phyloP scores from a whole-genome alignment of 2,797 vertebrate genomes.

The Melanogrammus aeglefinus region DNA sequence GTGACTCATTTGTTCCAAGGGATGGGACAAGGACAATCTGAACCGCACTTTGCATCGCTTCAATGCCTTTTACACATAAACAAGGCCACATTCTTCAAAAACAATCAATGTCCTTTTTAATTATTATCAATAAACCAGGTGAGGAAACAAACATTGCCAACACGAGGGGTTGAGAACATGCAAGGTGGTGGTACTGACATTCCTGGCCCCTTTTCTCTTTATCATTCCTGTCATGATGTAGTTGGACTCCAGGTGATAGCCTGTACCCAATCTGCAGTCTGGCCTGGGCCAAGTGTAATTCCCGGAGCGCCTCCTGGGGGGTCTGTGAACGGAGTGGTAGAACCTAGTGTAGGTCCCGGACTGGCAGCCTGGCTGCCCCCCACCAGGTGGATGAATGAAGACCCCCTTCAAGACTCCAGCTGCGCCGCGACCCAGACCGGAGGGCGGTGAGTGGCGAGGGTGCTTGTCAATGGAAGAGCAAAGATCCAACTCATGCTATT shows the following conservation, averaged over 20 bases:
- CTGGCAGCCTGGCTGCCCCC: conserved; percentile 81
- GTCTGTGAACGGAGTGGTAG: conserved; percentile 32
- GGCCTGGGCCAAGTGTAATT: conserved; percentile 30
- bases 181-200: not conserved
- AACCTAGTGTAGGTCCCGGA: conserved; percentile 60
- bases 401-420: conserved; percentile 89
- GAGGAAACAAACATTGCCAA: not conserved
- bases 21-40: not conserved
- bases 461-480: no score
- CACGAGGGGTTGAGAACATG: not conserved
- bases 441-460: conserved; percentile 78
- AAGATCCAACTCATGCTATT: no score
- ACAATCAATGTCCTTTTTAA: not conserved
- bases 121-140: not conserved
- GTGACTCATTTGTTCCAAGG: not conserved
- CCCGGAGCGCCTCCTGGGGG: conserved; percentile 42
- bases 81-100: not conserved
- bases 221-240: conserved; percentile 19
- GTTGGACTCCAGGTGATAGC: conserved; percentile 35
- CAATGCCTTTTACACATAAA: not conserved
- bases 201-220: not conserved
- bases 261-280: conserved; percentile 34
- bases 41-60: not conserved
- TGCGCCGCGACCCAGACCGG: conserved; percentile 84
- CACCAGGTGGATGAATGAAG: conserved; percentile 93